Percentiles rank a stretch among this genome's conserved stretches.
Evolutionary conservation across 2,888 invertebrate species (phyloP).

Genomic region (Philhelius pedissequus): DNA sequence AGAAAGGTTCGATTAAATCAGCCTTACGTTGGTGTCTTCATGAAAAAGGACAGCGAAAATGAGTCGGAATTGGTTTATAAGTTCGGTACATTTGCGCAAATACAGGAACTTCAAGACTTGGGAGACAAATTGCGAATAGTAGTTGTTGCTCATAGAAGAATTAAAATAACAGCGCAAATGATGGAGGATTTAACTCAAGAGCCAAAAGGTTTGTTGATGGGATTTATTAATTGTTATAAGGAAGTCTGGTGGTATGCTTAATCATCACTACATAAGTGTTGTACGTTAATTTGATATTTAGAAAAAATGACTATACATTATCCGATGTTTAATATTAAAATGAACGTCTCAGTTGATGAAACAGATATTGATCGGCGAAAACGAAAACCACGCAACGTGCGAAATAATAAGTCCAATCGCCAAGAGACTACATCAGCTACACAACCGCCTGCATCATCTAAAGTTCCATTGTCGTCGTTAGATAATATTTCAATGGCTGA

Average conservation of each 20-base stretch:
- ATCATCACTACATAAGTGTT: conserved; percentile 38
- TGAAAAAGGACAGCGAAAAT: conserved; percentile 94
- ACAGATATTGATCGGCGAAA: conserved; percentile 81
- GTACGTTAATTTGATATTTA: conserved; percentile 72
- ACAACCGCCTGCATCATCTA: conserved; percentile 72
- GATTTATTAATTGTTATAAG: conserved; percentile 9
- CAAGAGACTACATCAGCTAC: conserved; percentile 13
- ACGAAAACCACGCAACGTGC: conserved; percentile 75
- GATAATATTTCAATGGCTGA: conserved; percentile 22
- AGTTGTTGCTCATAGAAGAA: conserved; percentile 95
- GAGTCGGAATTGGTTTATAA: conserved; percentile 92
- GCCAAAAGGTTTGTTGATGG: conserved; percentile 71
- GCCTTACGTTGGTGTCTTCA: conserved; percentile 97
- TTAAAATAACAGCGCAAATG: conserved; percentile 89
- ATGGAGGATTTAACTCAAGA: conserved; percentile 85
- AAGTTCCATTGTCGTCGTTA: background rate
- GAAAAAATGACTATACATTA: conserved; percentile 87
- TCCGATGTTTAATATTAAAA: conserved; percentile 89
- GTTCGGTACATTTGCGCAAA: conserved; percentile 98
- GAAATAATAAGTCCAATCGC: conserved; percentile 79
- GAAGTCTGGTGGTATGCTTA: background rate
- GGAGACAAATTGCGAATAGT: conserved; percentile 94
- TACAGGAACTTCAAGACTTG: conserved; percentile 97
- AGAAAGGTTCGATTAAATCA: conserved; percentile 97
- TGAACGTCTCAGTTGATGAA: conserved; percentile 90